Base-by-base conservation (phyloP, 2,888 invertebrate genomes). In the Mycalesis mineus region DNA sequence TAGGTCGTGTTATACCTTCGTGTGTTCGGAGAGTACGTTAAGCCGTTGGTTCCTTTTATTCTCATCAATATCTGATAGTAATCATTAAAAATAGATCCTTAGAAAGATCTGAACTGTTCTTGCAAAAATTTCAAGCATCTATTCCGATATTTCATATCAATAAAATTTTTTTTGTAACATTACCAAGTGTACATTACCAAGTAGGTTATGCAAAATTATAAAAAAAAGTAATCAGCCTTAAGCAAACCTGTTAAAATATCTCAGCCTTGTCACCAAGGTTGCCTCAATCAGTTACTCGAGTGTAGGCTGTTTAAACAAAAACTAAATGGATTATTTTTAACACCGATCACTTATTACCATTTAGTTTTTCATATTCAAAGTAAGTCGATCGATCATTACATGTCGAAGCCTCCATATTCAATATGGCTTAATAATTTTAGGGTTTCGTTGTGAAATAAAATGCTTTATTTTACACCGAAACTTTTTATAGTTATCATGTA, bases 211-310 rank as follows among this genome's bases (percentile, higher is more conserved):
- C 44, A 13, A 13, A 44, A n/a, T 29, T 6, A 44, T 17, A 15
- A 41, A 41, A 42, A 42, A 57, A 44, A 15, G 33, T 11, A 31
- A 14, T 22, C 31, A 15, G 7, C 9, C n/a, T 17, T 17, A 48
- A 17, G 36, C 9, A 33, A 36, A 52, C 42, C 41, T 33, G 52
- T 42, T 42, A 17, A 42, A 33, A 29, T 44, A 42, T 42, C 9
- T 8, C 15, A 40, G 11, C 51, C 36, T 53, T 53, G 53, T 53
- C 53, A 36, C 33, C 53, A 53, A 53, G 53, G 44, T 14, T n/a
- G 36, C 8, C 17, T 36, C 17, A 42, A 42, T 53, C 31, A 33
- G 29, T 37, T n/a, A 7, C 14, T 15, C 36, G 15, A n/a, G n/a
- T n/a, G 47, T 47, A 33, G 47, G 47, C 4, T 7, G 44, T 22